A percentile compares a stretch with the other conserved stretches of the same genome.
Evolutionary conservation across 2,888 invertebrate genomes (phyloP).

Genomic region (Anthrax anthrax): DNA sequence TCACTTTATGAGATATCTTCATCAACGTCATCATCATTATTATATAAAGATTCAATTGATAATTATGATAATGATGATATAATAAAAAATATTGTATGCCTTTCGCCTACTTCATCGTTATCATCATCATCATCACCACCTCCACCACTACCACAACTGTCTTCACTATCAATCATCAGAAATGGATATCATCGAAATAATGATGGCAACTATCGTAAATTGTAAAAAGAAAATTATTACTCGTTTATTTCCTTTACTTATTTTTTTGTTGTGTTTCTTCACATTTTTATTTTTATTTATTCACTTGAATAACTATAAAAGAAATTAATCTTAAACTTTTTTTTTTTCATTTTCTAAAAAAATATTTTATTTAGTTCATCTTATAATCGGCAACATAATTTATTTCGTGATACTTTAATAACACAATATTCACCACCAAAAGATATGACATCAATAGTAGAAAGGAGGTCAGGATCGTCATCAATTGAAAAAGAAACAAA

Average conservation of each 20-base stretch:
- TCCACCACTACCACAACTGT: neutral
- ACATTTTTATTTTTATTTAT: too few relatives aligned
- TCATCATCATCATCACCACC: neutral
- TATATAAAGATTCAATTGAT: neutral
- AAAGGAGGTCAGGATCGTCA: neutral
- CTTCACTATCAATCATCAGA: neutral
- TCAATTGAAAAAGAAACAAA: neutral
- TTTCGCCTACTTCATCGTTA: neutral
- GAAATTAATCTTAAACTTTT: too few relatives aligned
- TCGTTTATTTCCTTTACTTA: neutral
- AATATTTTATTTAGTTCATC: neutral
- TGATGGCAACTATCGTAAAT: too few relatives aligned
- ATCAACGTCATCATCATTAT: neutral
- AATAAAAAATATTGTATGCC: neutral
- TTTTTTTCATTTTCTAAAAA: neutral
- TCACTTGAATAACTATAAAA: too few relatives aligned
- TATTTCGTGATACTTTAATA: neutral
- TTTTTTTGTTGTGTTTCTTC: neutral
- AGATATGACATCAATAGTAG: constrained; percentile 3
- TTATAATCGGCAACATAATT: neutral
- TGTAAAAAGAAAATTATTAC: neutral
- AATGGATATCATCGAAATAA: too few relatives aligned
- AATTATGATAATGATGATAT: neutral
- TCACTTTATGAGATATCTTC: constrained; percentile 4
- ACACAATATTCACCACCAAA: neutral